A percentile compares a stretch with the other conserved stretches of the same genome.
phyloP scores from a whole-genome alignment of 2,797 vertebrate species.

The Heterohyrax brucei region DNA sequence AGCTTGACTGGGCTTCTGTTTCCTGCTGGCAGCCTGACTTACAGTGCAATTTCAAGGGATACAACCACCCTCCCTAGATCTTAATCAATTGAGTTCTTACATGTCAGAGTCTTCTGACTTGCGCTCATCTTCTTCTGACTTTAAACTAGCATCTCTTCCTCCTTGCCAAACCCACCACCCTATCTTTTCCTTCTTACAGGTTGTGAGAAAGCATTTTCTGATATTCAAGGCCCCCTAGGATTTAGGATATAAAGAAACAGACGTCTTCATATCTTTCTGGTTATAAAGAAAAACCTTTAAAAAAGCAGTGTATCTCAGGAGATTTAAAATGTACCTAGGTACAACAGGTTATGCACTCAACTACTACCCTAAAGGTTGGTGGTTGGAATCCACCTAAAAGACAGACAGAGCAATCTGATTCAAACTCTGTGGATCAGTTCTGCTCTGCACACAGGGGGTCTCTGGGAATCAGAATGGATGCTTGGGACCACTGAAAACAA shows the following conservation, averaged over 20 bases:
- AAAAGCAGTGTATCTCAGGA: constrained; percentile 41
- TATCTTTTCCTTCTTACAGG: background rate
- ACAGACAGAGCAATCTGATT: too few relatives aligned
- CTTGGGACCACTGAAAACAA: too few relatives aligned
- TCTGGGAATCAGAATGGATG: too few relatives aligned
- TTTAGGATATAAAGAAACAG: background rate
- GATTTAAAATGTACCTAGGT: constrained; percentile 1
- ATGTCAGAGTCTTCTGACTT: background rate
- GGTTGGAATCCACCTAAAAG: too few relatives aligned
- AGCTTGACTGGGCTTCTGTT: constrained; percentile 10
- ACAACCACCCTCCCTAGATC: background rate
- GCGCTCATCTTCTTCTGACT: background rate
- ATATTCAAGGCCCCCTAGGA: background rate
- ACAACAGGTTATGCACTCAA: too few relatives aligned
- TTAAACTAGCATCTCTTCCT: background rate
- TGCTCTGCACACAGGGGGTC: too few relatives aligned
- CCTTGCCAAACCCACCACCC: background rate
- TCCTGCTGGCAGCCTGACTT: constrained; percentile 13
- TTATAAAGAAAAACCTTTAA: background rate
- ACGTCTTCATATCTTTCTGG: background rate
- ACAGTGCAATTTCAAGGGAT: constrained; percentile 27
- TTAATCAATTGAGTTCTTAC: constrained; percentile 1
- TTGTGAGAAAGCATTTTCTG: background rate
- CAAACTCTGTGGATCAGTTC: too few relatives aligned
- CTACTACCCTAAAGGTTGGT: too few relatives aligned